Base-by-base conservation (phyloP, 2,888 invertebrate species). In the Ophonus ardosiacus region DNA sequence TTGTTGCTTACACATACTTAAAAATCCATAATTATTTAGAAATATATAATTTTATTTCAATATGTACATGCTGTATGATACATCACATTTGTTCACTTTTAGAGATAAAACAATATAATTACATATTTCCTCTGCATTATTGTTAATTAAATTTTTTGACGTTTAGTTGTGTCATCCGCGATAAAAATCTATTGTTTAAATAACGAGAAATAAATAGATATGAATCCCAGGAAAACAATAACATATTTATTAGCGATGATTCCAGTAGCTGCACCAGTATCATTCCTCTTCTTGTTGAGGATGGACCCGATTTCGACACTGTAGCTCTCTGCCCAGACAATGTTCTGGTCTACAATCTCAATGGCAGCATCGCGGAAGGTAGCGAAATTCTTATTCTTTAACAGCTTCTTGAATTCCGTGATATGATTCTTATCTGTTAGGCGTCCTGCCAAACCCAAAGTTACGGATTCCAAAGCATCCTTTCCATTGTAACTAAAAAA, bases 401-500 rank as follows among this genome's bases (percentile, higher is more conserved):
- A 21, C 7, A 63, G 63, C 18, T 21, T 63, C 24, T 63, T 63
- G 18, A 88, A 86, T 87, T 88, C n/a, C 87, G 88, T 17, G 38
- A 89, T 76, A 87, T 90, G 89, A 5, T 84, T 86, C 78, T 87
- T 63, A 4, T 88, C 89, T 1, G 89, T 90, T 13, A 90, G 81
- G 38, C 88, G 87, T 63, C 87, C 88, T 17, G 90, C 90, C 38
- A 90, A 86, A 57, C 87, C 87, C n/a, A 84, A 87, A 38, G 90
- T 86, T 51, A 89, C 87, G 18, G 91, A 91, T 85, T 92, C 92
- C 0, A 93, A 87, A 86, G 91, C 92, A 17, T 91, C 91, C 18
- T 91, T 86, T 7, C 93, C 92, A 8, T 92, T 93, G 43, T 92
- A 93, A 88, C 93, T 93, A 85, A 81, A 89, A 43, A 13, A 51